Evolutionary conservation across 2,797 vertebrate genomes (phyloP).

Genomic region (Leuciscus waleckii): DNA sequence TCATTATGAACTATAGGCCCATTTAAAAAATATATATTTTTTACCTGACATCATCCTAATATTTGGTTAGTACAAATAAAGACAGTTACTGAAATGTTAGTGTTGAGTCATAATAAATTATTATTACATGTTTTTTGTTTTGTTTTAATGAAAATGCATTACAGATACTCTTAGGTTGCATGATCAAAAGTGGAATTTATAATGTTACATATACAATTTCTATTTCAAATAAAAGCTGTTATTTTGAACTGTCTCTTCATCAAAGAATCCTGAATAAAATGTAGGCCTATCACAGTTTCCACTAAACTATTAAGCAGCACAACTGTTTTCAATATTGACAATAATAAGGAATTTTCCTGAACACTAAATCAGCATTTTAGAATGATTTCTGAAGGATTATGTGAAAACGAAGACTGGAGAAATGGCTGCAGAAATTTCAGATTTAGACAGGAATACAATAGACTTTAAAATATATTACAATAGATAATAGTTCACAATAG

Average conservation of each 20-base stretch:
- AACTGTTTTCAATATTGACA: neutral
- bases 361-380: neutral
- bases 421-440: neutral
- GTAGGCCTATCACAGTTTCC: neutral
- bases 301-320: neutral
- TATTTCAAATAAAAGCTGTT: neutral
- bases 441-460: too few species aligned
- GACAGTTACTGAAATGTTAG: neutral
- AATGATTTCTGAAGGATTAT: neutral
- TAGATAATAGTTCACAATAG: too few species aligned
- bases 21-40: neutral
- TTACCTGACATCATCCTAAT: neutral
- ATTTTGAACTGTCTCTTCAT: neutral
- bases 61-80: neutral
- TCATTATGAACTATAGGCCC: neutral
- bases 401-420: neutral
- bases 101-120: neutral
- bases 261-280: neutral
- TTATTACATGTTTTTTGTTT: neutral
- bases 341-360: neutral
- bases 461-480: neutral
- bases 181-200: neutral
- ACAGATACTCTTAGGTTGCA: neutral
- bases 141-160: neutral
- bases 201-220: neutral